Evolutionary conservation across 1,140 invertebrate species (phyloP).

Genomic region (Danaus melanippus): DNA sequence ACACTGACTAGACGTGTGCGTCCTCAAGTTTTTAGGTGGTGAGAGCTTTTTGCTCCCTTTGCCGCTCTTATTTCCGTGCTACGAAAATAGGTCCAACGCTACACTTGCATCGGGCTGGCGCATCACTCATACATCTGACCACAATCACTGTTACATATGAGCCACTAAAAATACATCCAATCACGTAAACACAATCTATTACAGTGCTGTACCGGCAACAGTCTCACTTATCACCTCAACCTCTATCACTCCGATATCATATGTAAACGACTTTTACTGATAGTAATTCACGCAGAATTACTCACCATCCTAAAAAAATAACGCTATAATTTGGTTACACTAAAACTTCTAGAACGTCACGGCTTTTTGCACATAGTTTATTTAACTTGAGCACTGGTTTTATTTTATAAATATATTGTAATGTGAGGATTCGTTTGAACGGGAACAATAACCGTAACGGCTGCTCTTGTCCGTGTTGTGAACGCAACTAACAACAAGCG

Average conservation of each 20-base stretch:
- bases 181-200: slow-evolving; percentile 17
- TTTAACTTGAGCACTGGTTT: too few species aligned
- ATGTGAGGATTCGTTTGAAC: too few species aligned
- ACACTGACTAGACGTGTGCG: slow-evolving; percentile 45
- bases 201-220: slow-evolving; percentile 7
- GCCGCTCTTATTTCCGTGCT: slow-evolving; percentile 70
- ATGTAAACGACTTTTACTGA: background rate
- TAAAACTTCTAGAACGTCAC: too few species aligned
- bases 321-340: too few species aligned
- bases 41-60: slow-evolving; percentile 67
- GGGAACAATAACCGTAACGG: slow-evolving; percentile 33
- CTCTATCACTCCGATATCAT: too few species aligned
- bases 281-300: too few species aligned
- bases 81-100: slow-evolving; percentile 68
- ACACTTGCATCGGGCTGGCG: slow-evolving; percentile 63
- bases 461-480: slow-evolving; percentile 57
- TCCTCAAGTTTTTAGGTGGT: slow-evolving; percentile 65
- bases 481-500: slow-evolving; percentile 58
- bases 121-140: slow-evolving; percentile 58
- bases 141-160: slow-evolving; percentile 34
- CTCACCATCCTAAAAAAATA: too few species aligned
- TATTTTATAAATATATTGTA: too few species aligned
- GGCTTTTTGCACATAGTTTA: too few species aligned
- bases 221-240: background rate
- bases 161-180: slow-evolving; percentile 22